Percentiles rank a stretch among this genome's conserved stretches.
phyloP scores from a whole-genome alignment of 2,113 vertebrate species.

The Dicaeum eximium region DNA sequence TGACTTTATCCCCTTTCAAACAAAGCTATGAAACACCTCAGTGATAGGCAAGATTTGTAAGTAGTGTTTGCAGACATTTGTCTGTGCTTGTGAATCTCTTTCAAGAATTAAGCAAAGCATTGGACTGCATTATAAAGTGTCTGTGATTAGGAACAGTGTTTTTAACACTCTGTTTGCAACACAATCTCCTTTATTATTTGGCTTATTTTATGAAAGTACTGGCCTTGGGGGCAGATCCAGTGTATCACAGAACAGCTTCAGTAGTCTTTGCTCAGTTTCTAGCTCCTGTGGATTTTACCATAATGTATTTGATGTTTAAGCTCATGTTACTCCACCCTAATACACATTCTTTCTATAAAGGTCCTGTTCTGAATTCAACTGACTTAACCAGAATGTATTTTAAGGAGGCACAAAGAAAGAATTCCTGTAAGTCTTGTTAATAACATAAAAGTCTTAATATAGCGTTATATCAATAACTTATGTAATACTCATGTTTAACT shows the following conservation, averaged over 20 bases:
- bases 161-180: background rate
- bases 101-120: background rate
- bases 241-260: background rate
- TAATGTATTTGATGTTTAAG: background rate
- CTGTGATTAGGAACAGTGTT: background rate
- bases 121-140: background rate
- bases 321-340: background rate
- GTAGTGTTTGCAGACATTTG: background rate
- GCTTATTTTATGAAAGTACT: background rate
- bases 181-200: background rate
- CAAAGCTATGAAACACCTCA: background rate
- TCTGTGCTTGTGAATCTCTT: background rate
- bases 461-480: background rate
- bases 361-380: background rate
- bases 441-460: background rate
- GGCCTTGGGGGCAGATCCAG: background rate
- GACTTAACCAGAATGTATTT: background rate
- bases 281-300: background rate
- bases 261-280: background rate
- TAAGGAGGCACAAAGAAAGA: background rate
- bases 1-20: background rate
- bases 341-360: background rate
- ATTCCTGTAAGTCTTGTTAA: background rate
- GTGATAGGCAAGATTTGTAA: background rate
- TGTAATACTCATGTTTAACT: background rate